phyloP scores from a whole-genome alignment of 2,797 vertebrate genomes.

The Microctenopoma stevenorrisi region DNA sequence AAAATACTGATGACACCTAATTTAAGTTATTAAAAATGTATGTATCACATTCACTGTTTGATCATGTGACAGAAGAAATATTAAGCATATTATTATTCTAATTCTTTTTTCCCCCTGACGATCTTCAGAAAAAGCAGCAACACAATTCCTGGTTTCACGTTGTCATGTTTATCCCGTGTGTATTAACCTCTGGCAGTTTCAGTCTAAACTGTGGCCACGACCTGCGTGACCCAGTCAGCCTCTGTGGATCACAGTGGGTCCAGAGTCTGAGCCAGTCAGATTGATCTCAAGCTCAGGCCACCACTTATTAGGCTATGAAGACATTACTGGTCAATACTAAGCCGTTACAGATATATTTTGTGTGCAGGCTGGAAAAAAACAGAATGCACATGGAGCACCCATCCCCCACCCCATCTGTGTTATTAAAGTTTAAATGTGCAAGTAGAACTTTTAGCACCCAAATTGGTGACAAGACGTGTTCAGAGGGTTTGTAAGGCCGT shows the following conservation, averaged over 20 bases:
- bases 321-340: conserved; percentile 48
- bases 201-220: conserved; percentile 64
- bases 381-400: conserved; percentile 16
- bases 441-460: conserved; percentile 32
- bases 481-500: conserved; percentile 13
- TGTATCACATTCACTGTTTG: neutral
- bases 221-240: conserved; percentile 53
- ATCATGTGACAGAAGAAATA: neutral
- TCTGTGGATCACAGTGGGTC: conserved; percentile 54
- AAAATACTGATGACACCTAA: neutral
- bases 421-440: conserved; percentile 27
- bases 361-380: conserved; percentile 47
- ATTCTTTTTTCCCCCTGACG: neutral
- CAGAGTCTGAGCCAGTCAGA: conserved; percentile 60
- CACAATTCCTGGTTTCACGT: conserved; percentile 15
- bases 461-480: conserved; percentile 41
- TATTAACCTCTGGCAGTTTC: conserved; percentile 67
- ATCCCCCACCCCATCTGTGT: neutral
- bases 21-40: neutral
- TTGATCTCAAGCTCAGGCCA: conserved; percentile 66
- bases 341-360: conserved; percentile 52
- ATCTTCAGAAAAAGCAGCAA: conserved; percentile 6
- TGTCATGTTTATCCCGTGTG: conserved; percentile 55
- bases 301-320: conserved; percentile 73
- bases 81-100: neutral